Base-by-base conservation (phyloP, 2,797 vertebrate genomes). In the Alauda arvensis region DNA sequence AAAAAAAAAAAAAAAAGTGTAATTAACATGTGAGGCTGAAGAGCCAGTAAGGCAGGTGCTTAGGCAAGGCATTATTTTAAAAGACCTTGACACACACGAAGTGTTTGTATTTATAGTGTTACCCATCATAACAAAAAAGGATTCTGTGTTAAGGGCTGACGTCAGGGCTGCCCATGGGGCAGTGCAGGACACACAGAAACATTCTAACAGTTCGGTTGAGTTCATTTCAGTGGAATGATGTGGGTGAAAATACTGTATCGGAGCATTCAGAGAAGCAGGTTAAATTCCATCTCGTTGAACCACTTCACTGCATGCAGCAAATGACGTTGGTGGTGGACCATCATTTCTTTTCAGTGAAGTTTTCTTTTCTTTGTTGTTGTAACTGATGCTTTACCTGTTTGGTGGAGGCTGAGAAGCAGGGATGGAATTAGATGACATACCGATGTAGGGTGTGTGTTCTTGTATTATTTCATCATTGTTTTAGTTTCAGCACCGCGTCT, bases 231-330 rank as follows among this genome's bases (percentile, higher is more conserved):
- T 91, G 91, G 88, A 95, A 94, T 84, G 92, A 82, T 93, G 87
- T 55, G 87, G 87, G 83, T 85, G 71, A 93, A 86, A 93, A 89
- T 23, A 52, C 61, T 86, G 55, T 85, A 93, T 87, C 2, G 1
- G 51, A 74, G 84, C 82, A 52, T 80, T 94, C 68, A 84, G 77
- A 63, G 62, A 95, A 96, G 88, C 92, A 91, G 94, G 79, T 94
- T 96, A 92, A 94, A 93, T 95, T 85, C 89, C 91, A 88, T 70
- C 52, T 76, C 9, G 63, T 93, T 95, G 90, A 94, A 94, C 85
- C 92, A 90, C 80, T 82, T 85, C 87, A 85, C 55, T 72, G 92
- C 85, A 63, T 68, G 91, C 78, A 88, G 85, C 76, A 62, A n/a
- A 40, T 87, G 70, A 89, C 85, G 85, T 91, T 45, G 49, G 87